Percentiles rank a stretch among this genome's conserved stretches.
phyloP scores from a whole-genome alignment of 2,797 vertebrate species.

The Tangara arthus region DNA sequence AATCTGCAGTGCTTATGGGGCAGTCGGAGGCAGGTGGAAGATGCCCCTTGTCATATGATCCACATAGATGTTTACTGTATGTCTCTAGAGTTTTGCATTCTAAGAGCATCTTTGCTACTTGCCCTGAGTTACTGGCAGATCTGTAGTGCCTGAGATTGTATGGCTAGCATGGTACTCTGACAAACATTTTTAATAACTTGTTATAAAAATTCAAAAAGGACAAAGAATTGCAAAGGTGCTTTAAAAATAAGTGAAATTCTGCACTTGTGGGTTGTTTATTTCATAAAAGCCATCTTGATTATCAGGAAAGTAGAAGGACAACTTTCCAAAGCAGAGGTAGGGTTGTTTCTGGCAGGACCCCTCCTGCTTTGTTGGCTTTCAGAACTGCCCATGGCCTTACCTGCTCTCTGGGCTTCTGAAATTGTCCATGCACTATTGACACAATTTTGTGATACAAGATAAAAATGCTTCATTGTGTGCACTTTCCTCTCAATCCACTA shows the following conservation, averaged over 20 bases:
- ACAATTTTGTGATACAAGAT: background rate
- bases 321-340: background rate
- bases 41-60: background rate
- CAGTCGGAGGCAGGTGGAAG: background rate
- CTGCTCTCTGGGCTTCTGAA: background rate
- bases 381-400: background rate
- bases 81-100: background rate
- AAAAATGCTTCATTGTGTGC: background rate
- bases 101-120: background rate
- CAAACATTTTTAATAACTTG: background rate
- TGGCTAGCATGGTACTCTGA: background rate
- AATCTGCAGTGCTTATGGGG: background rate
- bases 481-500: background rate
- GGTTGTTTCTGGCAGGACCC: background rate
- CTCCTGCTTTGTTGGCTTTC: background rate
- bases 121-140: background rate
- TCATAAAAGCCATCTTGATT: background rate
- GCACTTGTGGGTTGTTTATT: background rate
- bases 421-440: background rate
- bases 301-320: background rate
- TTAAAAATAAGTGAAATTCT: background rate
- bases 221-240: background rate
- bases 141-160: background rate
- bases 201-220: background rate
- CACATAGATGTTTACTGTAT: background rate